A percentile compares a stretch with the other conserved stretches of the same genome.
Evolutionary conservation across 35 echinoderm and acorn worm genomes (phyloP).

Genomic region (Apostichopus parvimensis): DNA sequence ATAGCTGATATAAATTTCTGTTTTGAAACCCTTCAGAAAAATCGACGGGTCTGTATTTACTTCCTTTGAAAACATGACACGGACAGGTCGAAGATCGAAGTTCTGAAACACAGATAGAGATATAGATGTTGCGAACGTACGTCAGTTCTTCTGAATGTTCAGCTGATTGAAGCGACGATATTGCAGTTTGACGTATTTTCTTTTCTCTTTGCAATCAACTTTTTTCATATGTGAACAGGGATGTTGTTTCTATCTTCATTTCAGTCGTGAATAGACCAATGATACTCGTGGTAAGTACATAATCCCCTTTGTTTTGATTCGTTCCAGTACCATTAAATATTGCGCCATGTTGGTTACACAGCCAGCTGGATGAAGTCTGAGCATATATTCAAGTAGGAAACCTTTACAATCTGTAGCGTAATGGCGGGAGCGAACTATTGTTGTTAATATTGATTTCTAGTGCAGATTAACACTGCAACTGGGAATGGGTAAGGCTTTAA

Average conservation of each 20-base stretch:
- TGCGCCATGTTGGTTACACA: neutral
- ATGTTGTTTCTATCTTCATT: neutral
- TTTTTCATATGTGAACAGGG: neutral
- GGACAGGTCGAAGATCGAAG: neutral
- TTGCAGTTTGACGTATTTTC: neutral
- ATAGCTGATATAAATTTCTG: neutral
- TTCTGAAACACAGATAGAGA: neutral
- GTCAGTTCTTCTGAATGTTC: neutral
- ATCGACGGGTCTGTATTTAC: neutral
- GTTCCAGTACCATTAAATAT: neutral
- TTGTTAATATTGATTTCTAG: slow-evolving; percentile 12
- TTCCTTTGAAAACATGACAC: slow-evolving; percentile 21
- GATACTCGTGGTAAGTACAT: slow-evolving; percentile 7
- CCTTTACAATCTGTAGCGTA: neutral
- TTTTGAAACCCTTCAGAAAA: neutral
- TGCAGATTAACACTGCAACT: neutral
- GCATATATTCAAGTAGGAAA: neutral
- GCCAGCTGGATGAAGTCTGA: slow-evolving; percentile 11
- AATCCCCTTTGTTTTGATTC: neutral
- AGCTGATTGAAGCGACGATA: neutral
- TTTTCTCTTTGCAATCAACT: neutral
- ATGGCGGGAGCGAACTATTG: slow-evolving; percentile 12
- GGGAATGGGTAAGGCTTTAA: neutral
- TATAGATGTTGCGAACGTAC: neutral
- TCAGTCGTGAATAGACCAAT: neutral